phyloP scores from a whole-genome alignment of 2,888 invertebrate genomes.

The Drosophila tripunctata region DNA sequence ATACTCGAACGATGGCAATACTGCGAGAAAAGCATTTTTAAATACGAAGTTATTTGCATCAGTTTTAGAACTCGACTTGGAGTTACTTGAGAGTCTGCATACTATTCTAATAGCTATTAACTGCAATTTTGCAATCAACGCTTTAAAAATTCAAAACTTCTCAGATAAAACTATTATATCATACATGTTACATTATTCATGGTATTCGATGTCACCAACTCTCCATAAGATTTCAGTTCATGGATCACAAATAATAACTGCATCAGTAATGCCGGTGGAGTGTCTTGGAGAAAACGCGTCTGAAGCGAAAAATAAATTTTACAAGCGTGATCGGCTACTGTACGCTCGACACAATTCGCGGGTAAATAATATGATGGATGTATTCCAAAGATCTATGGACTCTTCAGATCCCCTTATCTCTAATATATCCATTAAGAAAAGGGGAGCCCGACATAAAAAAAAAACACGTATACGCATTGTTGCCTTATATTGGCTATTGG shows the following conservation, averaged over 20 bases:
- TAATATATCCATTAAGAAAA: too few species aligned
- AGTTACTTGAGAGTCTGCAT: conserved; percentile 3
- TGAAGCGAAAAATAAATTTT: not conserved
- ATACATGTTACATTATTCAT: not conserved
- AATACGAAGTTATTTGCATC: conserved; percentile 14
- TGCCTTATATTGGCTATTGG: too few species aligned
- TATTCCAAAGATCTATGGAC: too few species aligned
- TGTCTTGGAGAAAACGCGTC: not conserved
- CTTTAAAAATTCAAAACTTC: not conserved
- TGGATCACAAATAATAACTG: too few species aligned
- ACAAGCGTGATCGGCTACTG: not conserved
- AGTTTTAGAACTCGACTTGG: conserved; percentile 4
- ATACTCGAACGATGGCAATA: conserved; percentile 7
- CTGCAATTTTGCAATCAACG: not conserved
- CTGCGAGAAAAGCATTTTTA: conserved; percentile 19
- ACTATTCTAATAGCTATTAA: conserved; percentile 6
- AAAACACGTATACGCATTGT: too few species aligned
- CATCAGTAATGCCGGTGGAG: too few species aligned
- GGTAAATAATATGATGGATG: too few species aligned
- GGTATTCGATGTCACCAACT: too few species aligned
- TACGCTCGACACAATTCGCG: too few species aligned
- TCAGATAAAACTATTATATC: not conserved
- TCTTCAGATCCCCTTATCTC: too few species aligned
- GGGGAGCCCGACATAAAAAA: too few species aligned
- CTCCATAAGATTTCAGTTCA: too few species aligned